Base-by-base conservation (phyloP, 2,113 vertebrate species). In the Coturnix japonica region DNA sequence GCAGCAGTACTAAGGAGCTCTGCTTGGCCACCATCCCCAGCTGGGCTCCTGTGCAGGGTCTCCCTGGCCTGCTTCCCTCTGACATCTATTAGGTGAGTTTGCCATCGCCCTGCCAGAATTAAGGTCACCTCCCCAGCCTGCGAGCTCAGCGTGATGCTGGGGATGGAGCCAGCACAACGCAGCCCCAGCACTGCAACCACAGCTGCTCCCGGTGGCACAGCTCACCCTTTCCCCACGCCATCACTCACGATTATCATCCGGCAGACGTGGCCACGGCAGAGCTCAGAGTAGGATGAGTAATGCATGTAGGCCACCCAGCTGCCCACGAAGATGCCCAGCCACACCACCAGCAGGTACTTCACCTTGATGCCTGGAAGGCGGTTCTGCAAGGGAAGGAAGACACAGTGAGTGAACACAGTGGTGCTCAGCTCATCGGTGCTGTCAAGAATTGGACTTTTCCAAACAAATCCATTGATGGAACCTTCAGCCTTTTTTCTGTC, bases 251-350 rank as follows among this genome's bases (percentile, higher is more conserved):
- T 99, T 86, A 99, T 97, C 96, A 98, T 94, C 43, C 98, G 98
- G 96, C 99, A 99, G 75, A 99, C 95, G 26, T 98, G 98, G 25
- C 99, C 99, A 0, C 99, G 98, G 96, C 99, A 99, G 78, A 99
- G 98, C 79, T 99, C 99, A 0, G 98, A 98, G 93, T 99, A 99
- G 44, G 99, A 99, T 0, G 99, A 98, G 71, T 99, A 99, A 88
- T 98, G 99, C 97, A 98, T 98, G 94, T 99, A 99, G 33, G 98
- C 92, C 91, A 99, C 97, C 99, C 99, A 99, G 98, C 99, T 99
- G 97, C 98, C 97, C 87, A 98, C 97, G 41, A 99, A 98, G 94
- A 99, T 92, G 78, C 98, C 98, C 97, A 99, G 97, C 99, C 99
- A 99, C 49, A 97, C 97, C 96, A 99, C 97, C 93, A 99, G 97